phyloP scores from a whole-genome alignment of 2,797 vertebrate genomes.

The Eulemur albifrons region DNA sequence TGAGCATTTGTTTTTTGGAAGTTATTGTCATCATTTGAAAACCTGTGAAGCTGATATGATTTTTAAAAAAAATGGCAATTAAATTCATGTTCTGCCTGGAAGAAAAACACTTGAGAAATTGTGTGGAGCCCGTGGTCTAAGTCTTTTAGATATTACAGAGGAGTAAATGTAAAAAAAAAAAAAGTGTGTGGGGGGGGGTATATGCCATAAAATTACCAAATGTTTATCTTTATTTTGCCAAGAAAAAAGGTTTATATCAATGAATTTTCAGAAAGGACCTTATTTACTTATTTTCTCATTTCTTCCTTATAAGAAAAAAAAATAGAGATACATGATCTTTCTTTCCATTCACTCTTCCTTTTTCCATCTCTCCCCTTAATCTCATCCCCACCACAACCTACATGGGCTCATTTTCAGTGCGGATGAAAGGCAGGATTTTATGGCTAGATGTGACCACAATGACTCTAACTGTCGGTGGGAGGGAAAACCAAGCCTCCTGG shows the following conservation, averaged over 20 bases:
- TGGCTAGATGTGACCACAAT: not conserved
- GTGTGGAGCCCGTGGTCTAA: not conserved
- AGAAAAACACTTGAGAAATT: not conserved
- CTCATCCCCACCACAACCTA: not conserved
- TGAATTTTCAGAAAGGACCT: not conserved
- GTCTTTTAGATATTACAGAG: not conserved
- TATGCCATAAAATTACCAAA: not conserved
- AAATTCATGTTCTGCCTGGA: not conserved
- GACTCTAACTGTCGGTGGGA: not conserved
- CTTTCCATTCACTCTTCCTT: not conserved
- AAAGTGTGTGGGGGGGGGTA: too few species aligned
- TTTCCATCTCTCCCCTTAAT: not conserved
- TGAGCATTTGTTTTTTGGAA: not conserved
- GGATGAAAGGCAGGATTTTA: not conserved
- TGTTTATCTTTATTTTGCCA: not conserved
- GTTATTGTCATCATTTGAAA: not conserved
- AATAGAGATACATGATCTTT: not conserved
- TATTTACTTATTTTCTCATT: not conserved
- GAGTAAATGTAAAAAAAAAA: not conserved
- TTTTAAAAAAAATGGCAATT: not conserved
- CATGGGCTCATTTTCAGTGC: not conserved
- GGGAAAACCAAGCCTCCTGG: not conserved
- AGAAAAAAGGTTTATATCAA: not conserved
- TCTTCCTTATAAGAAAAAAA: not conserved
- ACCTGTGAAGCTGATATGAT: not conserved